Base-by-base conservation (phyloP, 2,113 vertebrate genomes). In the Ceyx margarethae region DNA sequence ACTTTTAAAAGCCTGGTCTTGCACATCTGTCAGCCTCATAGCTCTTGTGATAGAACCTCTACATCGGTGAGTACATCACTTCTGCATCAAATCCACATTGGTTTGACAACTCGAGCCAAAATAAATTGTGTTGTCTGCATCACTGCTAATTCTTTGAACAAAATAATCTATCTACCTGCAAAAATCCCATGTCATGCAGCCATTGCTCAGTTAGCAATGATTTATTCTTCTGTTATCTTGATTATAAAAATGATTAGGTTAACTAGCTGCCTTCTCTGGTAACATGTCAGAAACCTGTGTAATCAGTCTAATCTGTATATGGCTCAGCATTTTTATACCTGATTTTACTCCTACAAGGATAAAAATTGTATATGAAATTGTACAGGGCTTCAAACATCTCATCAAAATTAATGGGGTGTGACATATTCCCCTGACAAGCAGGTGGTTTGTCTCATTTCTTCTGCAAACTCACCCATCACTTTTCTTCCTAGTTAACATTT, bases 161-260 rank as follows among this genome's bases (percentile, higher is more conserved):
- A 65, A 84, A 57, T 45, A 69, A n/a, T 31, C 29, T 64, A n/a
- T 31, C 29, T 71, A 16, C 33, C 33, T 65, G 15, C 9, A 85
- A 64, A 80, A 80, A 3, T 13, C 18, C 37, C 5, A 6, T 11
- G 7, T 53, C 58, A 46, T 53, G 33, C 0, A 0, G 10, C 23
- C 50, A 5, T 40, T 69, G 9, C 6, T 53, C 10, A 31, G 25
- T 60, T 54, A 43, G 3, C 10, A 53, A 53, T 15, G 16, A 28
- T 68, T 79, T 69, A 51, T 74, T 58, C 15, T 35, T 68, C 40
- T 5, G 6, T 57, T 57, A 78, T 13, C 48, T 74, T 79, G 43
- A 46, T 10, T 31, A 45, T 22, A 26, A 40, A 73, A 62, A 50
- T 23, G 74, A 25, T 7, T 51, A 1, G 7, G 6, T 6, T 62